Percentiles rank a stretch among this genome's conserved stretches.
Evolutionary conservation across 1,140 invertebrate species (phyloP).

Genomic region (Caenorhabditis tropicalis): DNA sequence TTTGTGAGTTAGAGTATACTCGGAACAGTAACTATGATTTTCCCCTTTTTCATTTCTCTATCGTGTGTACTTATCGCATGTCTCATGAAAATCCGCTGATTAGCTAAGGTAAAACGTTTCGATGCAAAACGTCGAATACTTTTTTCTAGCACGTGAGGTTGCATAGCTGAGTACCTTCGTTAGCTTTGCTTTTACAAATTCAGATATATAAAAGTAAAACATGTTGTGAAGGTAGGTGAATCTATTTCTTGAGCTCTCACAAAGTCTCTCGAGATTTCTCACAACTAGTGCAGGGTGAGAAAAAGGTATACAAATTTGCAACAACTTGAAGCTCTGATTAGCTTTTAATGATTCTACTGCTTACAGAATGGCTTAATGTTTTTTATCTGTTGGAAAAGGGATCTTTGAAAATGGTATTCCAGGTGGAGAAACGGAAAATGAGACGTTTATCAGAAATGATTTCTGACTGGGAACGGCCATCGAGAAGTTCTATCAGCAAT

Average conservation of each 20-base stretch:
- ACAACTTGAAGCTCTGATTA: slow-evolving; percentile 26
- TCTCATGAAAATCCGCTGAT: neutral
- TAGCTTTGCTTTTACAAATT: slow-evolving; percentile 24
- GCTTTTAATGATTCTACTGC: slow-evolving; percentile 3
- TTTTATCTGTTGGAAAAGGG: neutral
- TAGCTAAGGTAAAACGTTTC: neutral
- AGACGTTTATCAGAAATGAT: slow-evolving; percentile 71
- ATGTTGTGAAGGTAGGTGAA: slow-evolving; percentile 1
- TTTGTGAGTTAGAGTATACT: slow-evolving; percentile 31
- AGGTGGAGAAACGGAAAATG: slow-evolving; percentile 64
- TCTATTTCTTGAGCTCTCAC: neutral
- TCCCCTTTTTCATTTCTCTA: neutral
- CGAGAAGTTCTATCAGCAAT: slow-evolving; percentile 66
- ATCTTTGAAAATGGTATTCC: slow-evolving; percentile 41
- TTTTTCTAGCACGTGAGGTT: slow-evolving; percentile 28
- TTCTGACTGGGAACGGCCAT: slow-evolving; percentile 69
- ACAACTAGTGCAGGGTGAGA: neutral
- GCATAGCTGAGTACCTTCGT: slow-evolving; percentile 43
- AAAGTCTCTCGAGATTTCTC: neutral
- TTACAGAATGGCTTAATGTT: slow-evolving; percentile 6
- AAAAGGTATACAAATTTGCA: neutral
- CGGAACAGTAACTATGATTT: neutral
- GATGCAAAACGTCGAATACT: neutral
- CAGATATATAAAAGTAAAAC: neutral
- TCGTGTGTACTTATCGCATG: slow-evolving; percentile 37